Conservation (phyloP, 92 coral and sea anemone genomes). For the Zoanthus gigantus region DNA sequence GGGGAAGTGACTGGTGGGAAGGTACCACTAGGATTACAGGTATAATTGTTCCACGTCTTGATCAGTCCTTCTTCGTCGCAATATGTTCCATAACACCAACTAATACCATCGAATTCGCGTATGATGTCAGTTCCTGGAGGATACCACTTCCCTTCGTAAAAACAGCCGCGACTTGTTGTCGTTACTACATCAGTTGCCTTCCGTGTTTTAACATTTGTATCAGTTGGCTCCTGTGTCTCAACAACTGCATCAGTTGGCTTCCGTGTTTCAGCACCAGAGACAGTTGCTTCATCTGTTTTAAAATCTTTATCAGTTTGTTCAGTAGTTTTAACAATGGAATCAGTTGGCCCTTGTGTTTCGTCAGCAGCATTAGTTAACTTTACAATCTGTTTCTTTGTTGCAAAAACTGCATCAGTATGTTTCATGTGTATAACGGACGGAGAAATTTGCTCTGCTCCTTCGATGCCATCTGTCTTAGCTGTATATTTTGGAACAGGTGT, state of each 20-base stretch:
- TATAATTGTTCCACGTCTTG: neutral
- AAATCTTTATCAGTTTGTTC: neutral
- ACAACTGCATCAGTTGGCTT: neutral
- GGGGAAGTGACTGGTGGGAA: neutral
- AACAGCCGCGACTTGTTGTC: neutral
- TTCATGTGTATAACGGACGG: constrained; percentile 22
- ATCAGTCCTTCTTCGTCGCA: constrained; percentile 25
- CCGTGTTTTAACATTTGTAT: neutral
- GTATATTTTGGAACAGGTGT: neutral
- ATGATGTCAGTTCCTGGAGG: neutral
- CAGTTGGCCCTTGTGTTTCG: neutral
- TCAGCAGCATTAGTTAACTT: neutral
- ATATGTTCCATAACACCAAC: constrained; percentile 16
- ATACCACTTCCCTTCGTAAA: constrained; percentile 28
- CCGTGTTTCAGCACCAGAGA: neutral
- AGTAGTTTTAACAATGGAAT: neutral
- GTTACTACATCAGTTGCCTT: neutral
- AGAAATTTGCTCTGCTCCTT: constrained; percentile 23
- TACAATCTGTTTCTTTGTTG: neutral
- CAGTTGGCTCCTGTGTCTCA: neutral
- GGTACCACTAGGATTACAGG: neutral
- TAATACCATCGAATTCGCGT: constrained; percentile 2
- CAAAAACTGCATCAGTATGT: neutral
- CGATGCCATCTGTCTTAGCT: constrained; percentile 3
- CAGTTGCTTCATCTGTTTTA: neutral